Percentiles rank a stretch among this genome's conserved stretches.
Conservation (phyloP, 2,113 vertebrate genomes). For the Maccullochella peelii region DNA sequence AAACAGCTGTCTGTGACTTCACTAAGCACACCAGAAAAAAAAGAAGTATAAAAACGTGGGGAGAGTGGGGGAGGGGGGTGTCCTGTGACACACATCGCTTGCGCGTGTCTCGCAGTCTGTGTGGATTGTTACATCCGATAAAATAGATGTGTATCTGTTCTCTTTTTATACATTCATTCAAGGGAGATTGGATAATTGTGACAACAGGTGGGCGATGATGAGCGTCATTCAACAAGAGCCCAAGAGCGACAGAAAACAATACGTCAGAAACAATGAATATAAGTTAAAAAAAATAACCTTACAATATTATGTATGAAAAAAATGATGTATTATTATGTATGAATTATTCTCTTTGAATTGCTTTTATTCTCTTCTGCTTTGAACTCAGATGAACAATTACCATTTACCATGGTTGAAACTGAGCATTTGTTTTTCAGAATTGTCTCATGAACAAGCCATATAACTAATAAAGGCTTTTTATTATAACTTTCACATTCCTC, state of each 20-base stretch:
- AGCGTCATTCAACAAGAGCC: neutral
- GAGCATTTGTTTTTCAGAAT: neutral
- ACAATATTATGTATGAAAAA: neutral
- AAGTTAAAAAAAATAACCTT: too few relatives aligned
- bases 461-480: neutral
- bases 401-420: neutral
- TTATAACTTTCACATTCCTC: neutral
- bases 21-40: neutral
- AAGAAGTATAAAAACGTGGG: neutral
- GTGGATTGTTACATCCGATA: neutral
- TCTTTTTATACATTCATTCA: neutral
- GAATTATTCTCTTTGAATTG: slow-evolving; percentile 6
- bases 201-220: neutral
- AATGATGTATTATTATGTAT: too few relatives aligned
- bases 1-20: neutral
- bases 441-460: neutral
- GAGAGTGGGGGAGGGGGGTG: too few relatives aligned
- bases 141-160: neutral
- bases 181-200: neutral
- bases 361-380: neutral
- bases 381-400: neutral
- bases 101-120: neutral
- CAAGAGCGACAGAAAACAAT: neutral
- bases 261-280: neutral
- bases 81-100: neutral